Evolutionary conservation across 1,140 invertebrate genomes (phyloP).

Genomic region (Brachionus sp.): DNA sequence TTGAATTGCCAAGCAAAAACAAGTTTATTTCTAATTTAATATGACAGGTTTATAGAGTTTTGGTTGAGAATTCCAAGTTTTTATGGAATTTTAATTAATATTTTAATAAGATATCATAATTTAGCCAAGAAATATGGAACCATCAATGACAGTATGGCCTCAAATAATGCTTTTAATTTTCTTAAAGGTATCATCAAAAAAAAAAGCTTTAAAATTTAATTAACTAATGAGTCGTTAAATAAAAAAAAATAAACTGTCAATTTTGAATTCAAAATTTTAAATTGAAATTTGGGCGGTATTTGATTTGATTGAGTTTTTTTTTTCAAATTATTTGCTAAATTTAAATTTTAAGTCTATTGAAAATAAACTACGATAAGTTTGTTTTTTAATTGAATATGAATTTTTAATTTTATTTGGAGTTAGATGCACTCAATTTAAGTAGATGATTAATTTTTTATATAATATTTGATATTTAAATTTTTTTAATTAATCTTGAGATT

Average conservation of each 20-base stretch:
- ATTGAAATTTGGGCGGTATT: background rate
- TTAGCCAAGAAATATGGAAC: background rate
- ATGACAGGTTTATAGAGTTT: conserved; percentile 29
- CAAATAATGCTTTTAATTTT: background rate
- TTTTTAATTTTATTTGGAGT: too few species aligned
- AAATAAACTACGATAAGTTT: too few species aligned
- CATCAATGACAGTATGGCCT: background rate
- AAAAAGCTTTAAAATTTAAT: background rate
- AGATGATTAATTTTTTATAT: too few species aligned
- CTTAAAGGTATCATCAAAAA: conserved; percentile 4
- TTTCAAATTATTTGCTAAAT: background rate
- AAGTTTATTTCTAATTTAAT: conserved; percentile 38
- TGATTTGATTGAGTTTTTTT: background rate
- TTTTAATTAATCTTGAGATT: too few species aligned
- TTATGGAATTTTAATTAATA: conserved; percentile 33
- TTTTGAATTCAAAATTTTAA: background rate
- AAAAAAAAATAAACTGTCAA: background rate
- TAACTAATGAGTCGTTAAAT: background rate
- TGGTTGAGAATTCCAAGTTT: background rate
- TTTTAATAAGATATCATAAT: conserved; percentile 24
- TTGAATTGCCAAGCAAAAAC: background rate
- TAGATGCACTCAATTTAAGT: too few species aligned
- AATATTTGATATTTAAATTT: too few species aligned
- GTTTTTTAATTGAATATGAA: too few species aligned
- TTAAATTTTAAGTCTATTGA: background rate